These are phyloP conservation scores for Apteryx owenii DNA, from an alignment of 2,113 vertebrate genomes.

Conservation along the genomic window DNA sequence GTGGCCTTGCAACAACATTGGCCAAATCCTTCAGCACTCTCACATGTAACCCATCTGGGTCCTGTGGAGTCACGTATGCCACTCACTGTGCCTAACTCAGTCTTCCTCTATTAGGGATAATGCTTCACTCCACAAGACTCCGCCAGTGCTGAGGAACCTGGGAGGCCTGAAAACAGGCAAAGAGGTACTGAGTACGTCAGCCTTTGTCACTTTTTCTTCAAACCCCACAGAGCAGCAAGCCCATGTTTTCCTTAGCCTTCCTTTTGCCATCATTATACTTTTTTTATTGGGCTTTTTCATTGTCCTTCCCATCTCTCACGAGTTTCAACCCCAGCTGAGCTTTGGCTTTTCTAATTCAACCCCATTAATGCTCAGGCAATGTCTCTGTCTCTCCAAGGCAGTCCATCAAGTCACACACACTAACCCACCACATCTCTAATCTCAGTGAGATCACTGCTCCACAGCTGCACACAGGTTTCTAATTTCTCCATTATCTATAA, in stretches of 20 bases:
- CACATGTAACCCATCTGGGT: neutral
- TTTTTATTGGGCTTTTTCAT: neutral
- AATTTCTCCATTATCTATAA: neutral
- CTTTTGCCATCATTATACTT: neutral
- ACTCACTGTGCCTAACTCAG: neutral
- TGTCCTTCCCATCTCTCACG: neutral
- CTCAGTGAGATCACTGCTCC: neutral
- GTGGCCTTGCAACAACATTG: neutral
- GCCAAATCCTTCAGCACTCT: neutral
- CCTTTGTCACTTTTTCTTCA: neutral
- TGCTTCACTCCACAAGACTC: neutral
- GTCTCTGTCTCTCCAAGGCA: neutral
- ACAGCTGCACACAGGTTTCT: neutral
- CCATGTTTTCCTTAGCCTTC: too few species aligned
- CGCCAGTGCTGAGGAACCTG: neutral
- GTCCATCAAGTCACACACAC: neutral
- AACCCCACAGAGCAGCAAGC: neutral
- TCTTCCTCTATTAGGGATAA: neutral
- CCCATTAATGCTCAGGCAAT: neutral
- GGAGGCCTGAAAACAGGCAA: too few species aligned
- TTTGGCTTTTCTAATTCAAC: neutral
- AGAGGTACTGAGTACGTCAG: neutral
- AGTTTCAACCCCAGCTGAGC: neutral
- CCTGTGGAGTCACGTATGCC: neutral
- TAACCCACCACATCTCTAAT: neutral